Evolutionary conservation across 2,113 vertebrate species (phyloP).

Genomic region (Azemiops feae): DNA sequence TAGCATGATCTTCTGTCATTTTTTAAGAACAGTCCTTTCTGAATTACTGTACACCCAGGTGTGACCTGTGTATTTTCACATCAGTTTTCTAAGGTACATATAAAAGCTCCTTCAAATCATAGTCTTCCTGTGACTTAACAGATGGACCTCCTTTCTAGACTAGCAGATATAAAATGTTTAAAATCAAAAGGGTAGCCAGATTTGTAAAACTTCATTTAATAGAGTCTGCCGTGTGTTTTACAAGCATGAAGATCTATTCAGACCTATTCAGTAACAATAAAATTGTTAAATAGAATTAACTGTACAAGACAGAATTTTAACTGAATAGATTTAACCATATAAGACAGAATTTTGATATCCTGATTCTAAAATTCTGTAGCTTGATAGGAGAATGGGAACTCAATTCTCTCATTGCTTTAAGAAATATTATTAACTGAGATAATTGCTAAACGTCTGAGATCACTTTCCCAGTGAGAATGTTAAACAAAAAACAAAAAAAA

Average conservation of each 20-base stretch:
- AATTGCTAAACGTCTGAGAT: background rate
- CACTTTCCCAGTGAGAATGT: background rate
- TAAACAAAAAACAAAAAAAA: background rate
- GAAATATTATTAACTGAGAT: background rate
- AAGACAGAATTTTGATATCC: background rate
- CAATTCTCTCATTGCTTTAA: background rate
- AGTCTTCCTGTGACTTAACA: background rate
- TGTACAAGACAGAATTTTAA: background rate
- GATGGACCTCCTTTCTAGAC: background rate
- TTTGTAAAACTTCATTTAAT: background rate
- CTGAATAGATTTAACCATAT: background rate
- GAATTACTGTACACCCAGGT: background rate
- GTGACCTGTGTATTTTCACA: background rate
- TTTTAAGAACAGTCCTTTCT: background rate
- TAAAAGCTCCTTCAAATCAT: background rate
- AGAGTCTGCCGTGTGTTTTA: background rate
- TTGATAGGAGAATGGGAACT: background rate
- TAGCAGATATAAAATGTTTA: background rate
- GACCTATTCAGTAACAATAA: background rate
- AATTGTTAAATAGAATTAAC: background rate
- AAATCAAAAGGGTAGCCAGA: background rate
- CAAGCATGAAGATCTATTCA: background rate
- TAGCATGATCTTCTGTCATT: background rate
- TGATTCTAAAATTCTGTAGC: background rate
- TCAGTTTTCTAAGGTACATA: background rate